A percentile compares a stretch with the other conserved stretches of the same genome.
Conservation (phyloP, 2,797 vertebrate species). For the Margarornis squamiger region DNA sequence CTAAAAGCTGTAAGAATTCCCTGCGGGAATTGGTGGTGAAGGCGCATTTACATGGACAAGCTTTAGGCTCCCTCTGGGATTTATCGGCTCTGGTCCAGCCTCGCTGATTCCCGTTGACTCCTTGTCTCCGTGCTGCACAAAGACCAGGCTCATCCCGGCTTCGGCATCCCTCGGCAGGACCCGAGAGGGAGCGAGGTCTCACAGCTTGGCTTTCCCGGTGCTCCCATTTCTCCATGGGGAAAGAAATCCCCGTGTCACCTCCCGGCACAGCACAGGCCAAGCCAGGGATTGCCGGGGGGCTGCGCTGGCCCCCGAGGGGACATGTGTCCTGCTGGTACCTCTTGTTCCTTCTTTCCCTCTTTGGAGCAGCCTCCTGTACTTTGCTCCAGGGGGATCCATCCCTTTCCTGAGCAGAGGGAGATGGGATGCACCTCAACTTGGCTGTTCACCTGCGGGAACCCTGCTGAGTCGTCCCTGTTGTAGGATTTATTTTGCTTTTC, state of each 20-base stretch:
- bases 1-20: fast-evolving
- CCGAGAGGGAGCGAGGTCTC: fast-evolving
- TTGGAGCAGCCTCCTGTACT: neutral
- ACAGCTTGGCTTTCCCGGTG: fast-evolving
- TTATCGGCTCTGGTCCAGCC: fast-evolving
- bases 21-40: fast-evolving
- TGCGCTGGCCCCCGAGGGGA: neutral
- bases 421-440: fast-evolving
- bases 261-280: neutral
- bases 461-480: fast-evolving
- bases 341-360: neutral
- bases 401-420: neutral
- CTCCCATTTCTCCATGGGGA: fast-evolving
- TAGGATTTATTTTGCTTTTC: neutral
- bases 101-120: fast-evolving
- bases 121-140: fast-evolving
- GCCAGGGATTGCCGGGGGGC: fast-evolving
- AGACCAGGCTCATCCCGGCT: fast-evolving
- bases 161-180: fast-evolving
- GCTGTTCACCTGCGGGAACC: neutral
- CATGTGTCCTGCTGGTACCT: fast-evolving
- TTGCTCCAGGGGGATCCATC: fast-evolving
- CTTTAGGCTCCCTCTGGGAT: neutral
- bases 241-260: fast-evolving
- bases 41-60: fast-evolving